Percentiles rank a stretch among this genome's conserved stretches.
Evolutionary conservation across 2,888 invertebrate species (phyloP).

Genomic region (Ophion costatus): DNA sequence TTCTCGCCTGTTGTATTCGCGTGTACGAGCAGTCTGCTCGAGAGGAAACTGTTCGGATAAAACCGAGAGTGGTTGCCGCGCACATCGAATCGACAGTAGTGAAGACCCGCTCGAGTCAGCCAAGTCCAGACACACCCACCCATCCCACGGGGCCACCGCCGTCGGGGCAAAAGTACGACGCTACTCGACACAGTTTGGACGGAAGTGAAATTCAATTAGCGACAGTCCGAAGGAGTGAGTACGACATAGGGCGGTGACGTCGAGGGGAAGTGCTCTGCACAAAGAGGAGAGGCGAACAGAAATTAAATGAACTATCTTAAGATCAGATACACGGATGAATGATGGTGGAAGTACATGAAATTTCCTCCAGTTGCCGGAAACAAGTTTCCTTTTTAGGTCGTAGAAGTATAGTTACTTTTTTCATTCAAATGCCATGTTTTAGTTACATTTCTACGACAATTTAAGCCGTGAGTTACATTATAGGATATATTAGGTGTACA

Average conservation of each 20-base stretch:
- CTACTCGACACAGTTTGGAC: slow-evolving; percentile 45
- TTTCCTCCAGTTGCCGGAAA: not conserved
- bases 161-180: slow-evolving; percentile 15
- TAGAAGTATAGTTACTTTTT: not conserved
- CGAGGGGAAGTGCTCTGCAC: slow-evolving; percentile 31
- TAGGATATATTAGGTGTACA: too few species aligned
- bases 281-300: slow-evolving; percentile 32
- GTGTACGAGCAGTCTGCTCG: not conserved
- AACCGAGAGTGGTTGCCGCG: slow-evolving; percentile 32
- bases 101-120: slow-evolving; percentile 39
- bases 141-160: slow-evolving; percentile 7
- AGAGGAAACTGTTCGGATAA: slow-evolving; percentile 29
- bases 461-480: too few species aligned
- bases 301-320: slow-evolving; percentile 21
- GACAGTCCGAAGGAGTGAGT: slow-evolving; percentile 64
- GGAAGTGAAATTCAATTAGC: slow-evolving; percentile 70
- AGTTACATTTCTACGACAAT: too few species aligned
- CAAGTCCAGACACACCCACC: slow-evolving; percentile 27
- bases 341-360: not conserved
- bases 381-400: not conserved
- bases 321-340: not conserved
- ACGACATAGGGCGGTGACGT: not conserved
- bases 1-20: slow-evolving; percentile 16
- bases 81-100: slow-evolving; percentile 53
- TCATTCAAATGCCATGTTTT: too few species aligned